phyloP scores from a whole-genome alignment of 2,113 vertebrate genomes.

The Pitta sordida region DNA sequence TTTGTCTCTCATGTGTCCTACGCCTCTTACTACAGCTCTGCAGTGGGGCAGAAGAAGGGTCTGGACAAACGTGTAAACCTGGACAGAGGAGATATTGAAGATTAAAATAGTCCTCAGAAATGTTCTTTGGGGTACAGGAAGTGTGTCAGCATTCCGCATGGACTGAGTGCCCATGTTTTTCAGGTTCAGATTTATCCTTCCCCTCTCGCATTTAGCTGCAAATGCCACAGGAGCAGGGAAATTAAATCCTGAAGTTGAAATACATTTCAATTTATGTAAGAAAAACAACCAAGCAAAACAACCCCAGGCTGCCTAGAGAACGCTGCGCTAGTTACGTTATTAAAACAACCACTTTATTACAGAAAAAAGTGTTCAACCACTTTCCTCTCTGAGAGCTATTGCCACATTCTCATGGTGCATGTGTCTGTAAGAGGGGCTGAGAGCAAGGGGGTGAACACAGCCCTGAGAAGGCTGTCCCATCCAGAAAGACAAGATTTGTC shows the following conservation, averaged over 20 bases:
- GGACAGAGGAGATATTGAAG: neutral
- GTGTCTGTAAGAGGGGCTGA: rapidly evolving
- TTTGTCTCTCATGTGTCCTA: neutral
- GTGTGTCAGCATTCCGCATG: neutral
- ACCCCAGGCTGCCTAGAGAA: neutral
- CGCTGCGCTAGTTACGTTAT: neutral
- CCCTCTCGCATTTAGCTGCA: neutral
- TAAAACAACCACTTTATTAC: neutral
- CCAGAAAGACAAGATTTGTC: neutral
- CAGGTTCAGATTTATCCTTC: neutral
- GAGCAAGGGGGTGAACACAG: rapidly evolving
- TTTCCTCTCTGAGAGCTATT: neutral
- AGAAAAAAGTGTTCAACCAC: rapidly evolving
- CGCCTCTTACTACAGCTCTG: neutral
- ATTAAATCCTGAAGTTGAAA: neutral
- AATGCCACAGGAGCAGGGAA: neutral
- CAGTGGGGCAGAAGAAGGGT: neutral
- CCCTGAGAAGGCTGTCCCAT: neutral
- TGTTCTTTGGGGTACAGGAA: neutral
- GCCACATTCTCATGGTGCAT: rapidly evolving
- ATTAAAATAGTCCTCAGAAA: neutral
- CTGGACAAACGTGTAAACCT: neutral
- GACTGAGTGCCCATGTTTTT: neutral
- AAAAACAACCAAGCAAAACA: conserved; percentile 1
- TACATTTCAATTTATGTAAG: neutral